Conservation (phyloP, 92 coral and sea anemone species). For the Diadumene lineata region DNA sequence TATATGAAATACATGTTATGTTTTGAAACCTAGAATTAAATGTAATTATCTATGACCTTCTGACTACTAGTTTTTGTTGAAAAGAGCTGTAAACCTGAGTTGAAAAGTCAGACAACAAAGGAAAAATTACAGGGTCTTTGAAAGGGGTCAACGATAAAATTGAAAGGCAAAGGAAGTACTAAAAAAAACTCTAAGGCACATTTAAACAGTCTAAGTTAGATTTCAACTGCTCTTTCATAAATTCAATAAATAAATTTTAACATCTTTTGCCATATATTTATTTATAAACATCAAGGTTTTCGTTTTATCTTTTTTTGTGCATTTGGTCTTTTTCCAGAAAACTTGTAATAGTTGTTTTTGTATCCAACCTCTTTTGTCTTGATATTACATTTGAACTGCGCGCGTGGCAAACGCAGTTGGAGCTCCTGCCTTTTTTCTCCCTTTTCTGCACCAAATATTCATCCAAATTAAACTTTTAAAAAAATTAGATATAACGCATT, state of each 20-base stretch:
- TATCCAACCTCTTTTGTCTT: background rate
- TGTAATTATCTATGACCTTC: background rate
- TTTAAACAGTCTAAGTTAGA: no score
- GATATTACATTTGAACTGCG: background rate
- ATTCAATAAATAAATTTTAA: no score
- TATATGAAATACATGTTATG: background rate
- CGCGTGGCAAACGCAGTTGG: conserved; percentile 8
- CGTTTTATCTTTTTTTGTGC: background rate
- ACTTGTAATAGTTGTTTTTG: background rate
- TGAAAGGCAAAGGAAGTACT: background rate
- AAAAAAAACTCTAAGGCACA: no score
- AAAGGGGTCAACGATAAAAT: background rate
- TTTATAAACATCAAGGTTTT: background rate
- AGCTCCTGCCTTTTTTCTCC: background rate
- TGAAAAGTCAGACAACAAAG: conserved; percentile 17
- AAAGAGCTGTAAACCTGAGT: background rate
- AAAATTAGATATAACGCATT: no score
- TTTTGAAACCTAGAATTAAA: background rate
- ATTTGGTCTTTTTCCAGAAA: background rate
- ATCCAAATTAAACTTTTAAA: no score
- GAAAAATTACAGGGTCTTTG: background rate
- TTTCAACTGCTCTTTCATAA: background rate
- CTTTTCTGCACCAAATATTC: background rate
- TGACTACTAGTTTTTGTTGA: background rate
- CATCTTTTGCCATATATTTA: no score